Conservation (phyloP, 2,113 vertebrate genomes). For the Suncus etruscus region DNA sequence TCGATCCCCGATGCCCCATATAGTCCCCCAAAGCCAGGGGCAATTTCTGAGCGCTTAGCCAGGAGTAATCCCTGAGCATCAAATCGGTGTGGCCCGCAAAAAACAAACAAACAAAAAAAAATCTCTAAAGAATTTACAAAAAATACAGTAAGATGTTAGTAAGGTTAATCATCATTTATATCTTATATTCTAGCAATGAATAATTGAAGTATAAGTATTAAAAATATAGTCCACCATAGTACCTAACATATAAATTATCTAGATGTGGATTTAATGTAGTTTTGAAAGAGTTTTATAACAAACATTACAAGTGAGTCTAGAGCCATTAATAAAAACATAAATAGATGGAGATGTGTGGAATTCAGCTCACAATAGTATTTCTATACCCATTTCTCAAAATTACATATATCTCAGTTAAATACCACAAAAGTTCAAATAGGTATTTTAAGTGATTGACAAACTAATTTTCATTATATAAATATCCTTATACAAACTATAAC, state of each 20-base stretch:
- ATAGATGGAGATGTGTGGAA: background rate
- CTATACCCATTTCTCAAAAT: background rate
- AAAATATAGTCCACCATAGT: background rate
- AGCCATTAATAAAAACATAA: background rate
- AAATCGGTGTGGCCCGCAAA: too few species aligned
- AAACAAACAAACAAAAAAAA: too few species aligned
- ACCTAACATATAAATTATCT: background rate
- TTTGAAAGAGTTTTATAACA: background rate
- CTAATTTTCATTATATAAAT: background rate
- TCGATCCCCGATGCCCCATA: too few species aligned
- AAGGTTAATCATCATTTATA: conserved; percentile 34
- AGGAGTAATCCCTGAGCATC: too few species aligned
- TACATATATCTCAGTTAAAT: background rate
- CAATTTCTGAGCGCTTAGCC: too few species aligned
- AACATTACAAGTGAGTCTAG: background rate
- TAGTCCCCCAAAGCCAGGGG: too few species aligned
- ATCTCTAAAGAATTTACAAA: background rate
- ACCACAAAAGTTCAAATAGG: conserved; percentile 26
- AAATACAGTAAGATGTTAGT: background rate
- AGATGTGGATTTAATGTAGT: conserved; percentile 9
- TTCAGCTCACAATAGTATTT: background rate
- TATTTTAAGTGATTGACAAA: conserved; percentile 48
- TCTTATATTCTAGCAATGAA: conserved; percentile 37
- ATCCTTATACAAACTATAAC: background rate
- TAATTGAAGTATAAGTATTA: background rate